phyloP scores from a whole-genome alignment of 2,888 invertebrate species.

The Chromoteleia sp. region DNA sequence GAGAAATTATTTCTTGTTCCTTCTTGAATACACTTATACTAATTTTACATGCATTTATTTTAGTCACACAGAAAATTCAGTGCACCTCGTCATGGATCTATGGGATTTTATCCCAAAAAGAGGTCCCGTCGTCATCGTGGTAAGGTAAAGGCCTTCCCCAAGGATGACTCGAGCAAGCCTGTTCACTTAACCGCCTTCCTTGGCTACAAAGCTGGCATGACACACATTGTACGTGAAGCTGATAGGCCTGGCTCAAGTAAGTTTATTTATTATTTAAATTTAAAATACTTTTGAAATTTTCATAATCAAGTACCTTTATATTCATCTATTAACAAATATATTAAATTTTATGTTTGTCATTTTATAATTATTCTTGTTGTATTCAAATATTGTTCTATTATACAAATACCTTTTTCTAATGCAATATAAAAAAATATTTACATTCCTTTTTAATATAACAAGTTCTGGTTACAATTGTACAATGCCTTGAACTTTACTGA shows the following conservation, averaged over 20 bases:
- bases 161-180: conserved; percentile 98
- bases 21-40: too few species aligned
- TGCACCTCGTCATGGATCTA: conserved; percentile 99
- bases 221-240: conserved; percentile 99
- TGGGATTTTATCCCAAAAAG: conserved; percentile 99
- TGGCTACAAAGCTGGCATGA: conserved; percentile 99
- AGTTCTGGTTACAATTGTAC: too few species aligned
- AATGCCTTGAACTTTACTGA: conserved; percentile 66
- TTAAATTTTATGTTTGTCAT: too few species aligned
- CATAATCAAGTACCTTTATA: too few species aligned
- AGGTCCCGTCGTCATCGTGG: conserved; percentile 98
- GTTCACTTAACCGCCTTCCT: conserved; percentile 99
- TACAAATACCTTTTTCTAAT: too few species aligned
- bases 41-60: too few species aligned
- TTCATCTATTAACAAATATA: too few species aligned
- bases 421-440: neutral
- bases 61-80: conserved; percentile 99
- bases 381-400: too few species aligned
- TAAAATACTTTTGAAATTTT: too few species aligned
- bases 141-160: conserved; percentile 99
- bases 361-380: too few species aligned
- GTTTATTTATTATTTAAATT: conserved; percentile 79
- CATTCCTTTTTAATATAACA: neutral
- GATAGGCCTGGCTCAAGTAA: conserved; percentile 99
- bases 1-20: too few species aligned